These are phyloP conservation scores for Gymnogyps californianus DNA, from an alignment of 2,113 vertebrate genomes.

Conservation along the genomic window DNA sequence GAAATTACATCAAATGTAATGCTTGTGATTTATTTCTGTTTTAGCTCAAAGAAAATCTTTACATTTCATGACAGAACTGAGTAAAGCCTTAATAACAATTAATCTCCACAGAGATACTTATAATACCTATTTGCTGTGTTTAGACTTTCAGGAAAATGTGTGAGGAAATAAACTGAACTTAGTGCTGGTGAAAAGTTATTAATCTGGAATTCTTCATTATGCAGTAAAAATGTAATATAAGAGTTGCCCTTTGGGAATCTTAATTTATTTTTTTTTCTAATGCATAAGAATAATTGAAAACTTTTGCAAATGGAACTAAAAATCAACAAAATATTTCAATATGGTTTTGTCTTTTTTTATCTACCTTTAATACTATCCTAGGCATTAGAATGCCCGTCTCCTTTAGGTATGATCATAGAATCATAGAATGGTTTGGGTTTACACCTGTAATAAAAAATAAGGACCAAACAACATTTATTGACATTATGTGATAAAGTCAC, in stretches of 20 bases:
- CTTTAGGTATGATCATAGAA: not conserved
- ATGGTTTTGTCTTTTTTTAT: not conserved
- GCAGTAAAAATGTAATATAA: not conserved
- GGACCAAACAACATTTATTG: not conserved
- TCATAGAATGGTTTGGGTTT: too few species aligned
- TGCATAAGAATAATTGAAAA: not conserved
- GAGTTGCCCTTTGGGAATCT: not conserved
- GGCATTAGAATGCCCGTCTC: not conserved
- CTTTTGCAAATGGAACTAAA: not conserved
- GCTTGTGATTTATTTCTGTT: not conserved
- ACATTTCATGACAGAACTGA: not conserved
- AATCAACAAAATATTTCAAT: not conserved
- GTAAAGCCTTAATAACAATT: slow-evolving; percentile 30
- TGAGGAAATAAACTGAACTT: not conserved
- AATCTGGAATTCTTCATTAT: not conserved
- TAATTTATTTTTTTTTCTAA: not conserved
- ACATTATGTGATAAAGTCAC: not conserved
- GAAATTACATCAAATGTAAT: not conserved
- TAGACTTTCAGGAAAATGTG: not conserved
- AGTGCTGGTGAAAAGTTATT: not conserved
- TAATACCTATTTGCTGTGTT: not conserved
- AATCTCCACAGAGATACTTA: slow-evolving; percentile 17
- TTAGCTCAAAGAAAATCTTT: slow-evolving; percentile 14
- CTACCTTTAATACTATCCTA: not conserved
- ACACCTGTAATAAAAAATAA: not conserved